Evolutionary conservation across 2,888 invertebrate genomes (phyloP).

Genomic region (Dascillus cervinus): DNA sequence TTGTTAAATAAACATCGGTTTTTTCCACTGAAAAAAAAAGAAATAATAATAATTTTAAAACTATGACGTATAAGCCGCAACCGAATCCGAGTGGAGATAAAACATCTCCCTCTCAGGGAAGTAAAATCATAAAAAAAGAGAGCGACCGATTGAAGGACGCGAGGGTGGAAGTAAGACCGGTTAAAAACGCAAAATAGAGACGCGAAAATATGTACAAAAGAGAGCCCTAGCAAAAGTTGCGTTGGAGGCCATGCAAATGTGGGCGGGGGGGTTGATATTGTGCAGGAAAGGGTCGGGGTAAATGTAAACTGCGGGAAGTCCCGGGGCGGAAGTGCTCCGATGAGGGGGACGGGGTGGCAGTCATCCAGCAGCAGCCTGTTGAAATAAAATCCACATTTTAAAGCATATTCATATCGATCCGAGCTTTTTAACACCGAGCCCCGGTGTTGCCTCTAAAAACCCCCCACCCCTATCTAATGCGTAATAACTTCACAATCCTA

Average conservation of each 20-base stretch:
- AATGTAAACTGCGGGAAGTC: constrained; percentile 41
- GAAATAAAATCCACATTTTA: constrained; percentile 59
- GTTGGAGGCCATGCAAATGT: constrained; percentile 25
- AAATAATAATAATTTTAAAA: too few relatives aligned
- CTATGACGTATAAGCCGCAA: too few relatives aligned
- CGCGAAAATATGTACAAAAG: constrained; percentile 22
- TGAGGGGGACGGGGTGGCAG: constrained; percentile 22
- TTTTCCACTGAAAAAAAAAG: too few relatives aligned
- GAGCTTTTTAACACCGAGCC: constrained; percentile 52
- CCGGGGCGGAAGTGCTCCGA: constrained; percentile 35
- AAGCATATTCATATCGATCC: constrained; percentile 59
- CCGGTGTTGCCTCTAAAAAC: constrained; percentile 28
- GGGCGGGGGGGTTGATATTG: too few relatives aligned
- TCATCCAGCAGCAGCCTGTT: constrained; percentile 39
- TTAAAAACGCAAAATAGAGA: constrained; percentile 24
- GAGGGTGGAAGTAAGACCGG: constrained; percentile 14
- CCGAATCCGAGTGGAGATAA: too few relatives aligned
- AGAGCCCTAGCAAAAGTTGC: constrained; percentile 24
- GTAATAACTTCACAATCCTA: constrained; percentile 26
- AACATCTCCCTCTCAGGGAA: too few relatives aligned
- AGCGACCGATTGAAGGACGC: too few relatives aligned
- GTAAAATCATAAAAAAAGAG: too few relatives aligned
- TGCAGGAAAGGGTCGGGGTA: constrained; percentile 38
- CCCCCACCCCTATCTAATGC: constrained; percentile 26
- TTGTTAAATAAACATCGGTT: too few relatives aligned